phyloP scores from a whole-genome alignment of 2,888 invertebrate species.

The Himalopsyche anomala region DNA sequence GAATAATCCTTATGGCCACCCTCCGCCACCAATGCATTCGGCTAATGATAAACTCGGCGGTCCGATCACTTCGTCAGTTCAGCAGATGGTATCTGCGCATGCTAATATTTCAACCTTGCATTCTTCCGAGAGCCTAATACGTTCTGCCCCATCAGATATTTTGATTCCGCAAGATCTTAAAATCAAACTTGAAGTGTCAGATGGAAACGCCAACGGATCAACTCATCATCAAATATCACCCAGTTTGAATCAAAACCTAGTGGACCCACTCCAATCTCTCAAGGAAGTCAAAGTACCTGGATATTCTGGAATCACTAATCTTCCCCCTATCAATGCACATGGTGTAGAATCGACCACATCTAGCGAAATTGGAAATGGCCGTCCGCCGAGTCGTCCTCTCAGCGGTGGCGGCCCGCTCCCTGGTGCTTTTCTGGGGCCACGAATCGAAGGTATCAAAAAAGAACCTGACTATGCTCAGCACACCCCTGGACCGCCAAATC shows the following conservation, averaged over 20 bases:
- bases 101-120: slow-evolving; percentile 67
- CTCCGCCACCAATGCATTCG: slow-evolving; percentile 69
- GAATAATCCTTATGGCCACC: slow-evolving; percentile 75
- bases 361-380: slow-evolving; percentile 74
- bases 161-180: slow-evolving; percentile 76
- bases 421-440: slow-evolving; percentile 80
- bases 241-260: slow-evolving; percentile 75
- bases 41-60: slow-evolving; percentile 71
- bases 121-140: slow-evolving; percentile 65
- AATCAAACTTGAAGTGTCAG: slow-evolving; percentile 77
- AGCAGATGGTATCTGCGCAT: slow-evolving; percentile 73
- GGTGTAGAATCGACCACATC: slow-evolving; percentile 70
- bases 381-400: slow-evolving; percentile 75
- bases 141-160: slow-evolving; percentile 68
- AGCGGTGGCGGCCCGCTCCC: slow-evolving; percentile 75
- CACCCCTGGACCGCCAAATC: slow-evolving; percentile 70
- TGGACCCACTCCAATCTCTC: slow-evolving; percentile 86
- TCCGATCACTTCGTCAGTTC: slow-evolving; percentile 71
- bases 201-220: slow-evolving; percentile 67
- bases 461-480: slow-evolving; percentile 79
- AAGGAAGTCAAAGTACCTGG: slow-evolving; percentile 89
- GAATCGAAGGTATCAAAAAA: slow-evolving; percentile 84
- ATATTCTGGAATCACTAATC: slow-evolving; percentile 78
- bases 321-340: slow-evolving; percentile 72
- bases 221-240: slow-evolving; percentile 68